Conservation (phyloP, 2,797 vertebrate genomes). For the Neosilurus hyrtlii region DNA sequence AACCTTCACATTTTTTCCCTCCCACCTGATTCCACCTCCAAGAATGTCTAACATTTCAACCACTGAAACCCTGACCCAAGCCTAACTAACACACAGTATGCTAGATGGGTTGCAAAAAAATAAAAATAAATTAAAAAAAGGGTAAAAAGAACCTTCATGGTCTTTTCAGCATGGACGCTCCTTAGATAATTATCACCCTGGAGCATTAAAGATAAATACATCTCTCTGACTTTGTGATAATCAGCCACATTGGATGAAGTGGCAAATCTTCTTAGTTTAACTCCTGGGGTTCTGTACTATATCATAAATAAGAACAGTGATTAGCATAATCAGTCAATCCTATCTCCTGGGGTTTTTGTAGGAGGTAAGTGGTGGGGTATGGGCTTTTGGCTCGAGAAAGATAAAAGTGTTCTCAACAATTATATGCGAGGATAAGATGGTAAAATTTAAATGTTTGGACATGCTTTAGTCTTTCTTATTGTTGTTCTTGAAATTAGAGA, state of each 20-base stretch:
- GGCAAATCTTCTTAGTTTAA: constrained; percentile 44
- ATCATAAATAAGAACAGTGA: constrained; percentile 29
- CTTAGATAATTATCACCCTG: constrained; percentile 5
- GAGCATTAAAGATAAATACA: background rate
- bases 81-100: background rate
- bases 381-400: constrained; percentile 20
- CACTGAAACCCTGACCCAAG: background rate
- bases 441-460: background rate
- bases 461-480: constrained; percentile 32
- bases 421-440: constrained; percentile 34
- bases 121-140: too few relatives aligned
- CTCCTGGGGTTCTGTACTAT: constrained; percentile 15
- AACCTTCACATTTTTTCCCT: background rate
- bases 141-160: background rate
- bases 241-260: constrained; percentile 39
- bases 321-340: constrained; percentile 47
- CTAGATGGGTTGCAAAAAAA: too few relatives aligned
- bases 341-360: constrained; percentile 34
- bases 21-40: background rate
- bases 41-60: background rate
- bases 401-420: constrained; percentile 22
- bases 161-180: background rate
- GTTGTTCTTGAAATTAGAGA: constrained; percentile 24
- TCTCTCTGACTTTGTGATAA: constrained; percentile 28
- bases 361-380: background rate